phyloP scores from a whole-genome alignment of 2,888 invertebrate species.

The Sericinus montela region DNA sequence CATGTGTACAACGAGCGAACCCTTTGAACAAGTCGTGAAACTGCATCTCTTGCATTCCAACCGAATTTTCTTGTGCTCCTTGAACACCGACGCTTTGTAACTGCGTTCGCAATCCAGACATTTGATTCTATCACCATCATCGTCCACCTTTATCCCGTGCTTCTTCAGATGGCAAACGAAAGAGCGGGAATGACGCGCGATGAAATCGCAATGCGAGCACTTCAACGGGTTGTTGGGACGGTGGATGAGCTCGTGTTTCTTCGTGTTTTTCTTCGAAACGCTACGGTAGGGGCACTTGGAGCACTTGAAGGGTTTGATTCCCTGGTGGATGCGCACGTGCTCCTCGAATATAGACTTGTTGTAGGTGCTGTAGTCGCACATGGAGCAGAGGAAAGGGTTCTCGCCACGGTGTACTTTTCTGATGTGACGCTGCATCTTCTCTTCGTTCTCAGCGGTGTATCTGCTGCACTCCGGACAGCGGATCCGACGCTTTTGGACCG shows the following conservation, averaged over 20 bases:
- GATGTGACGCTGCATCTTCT: constrained; percentile 47
- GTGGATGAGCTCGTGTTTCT: constrained; percentile 56
- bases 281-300: constrained; percentile 49
- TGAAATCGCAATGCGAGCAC: constrained; percentile 44
- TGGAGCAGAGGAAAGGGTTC: constrained; percentile 57
- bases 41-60: constrained; percentile 30
- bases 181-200: constrained; percentile 39
- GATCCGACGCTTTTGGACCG: constrained; percentile 18
- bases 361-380: constrained; percentile 62
- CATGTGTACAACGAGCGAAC: constrained; percentile 26
- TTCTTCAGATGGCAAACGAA: constrained; percentile 35
- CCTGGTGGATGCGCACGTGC: constrained; percentile 56
- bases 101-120: constrained; percentile 20
- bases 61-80: constrained; percentile 15
- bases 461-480: constrained; percentile 38
- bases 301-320: constrained; percentile 63
- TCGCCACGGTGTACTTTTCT: constrained; percentile 48
- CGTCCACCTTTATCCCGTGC: constrained; percentile 11
- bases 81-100: constrained; percentile 14
- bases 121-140: constrained; percentile 1
- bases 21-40: constrained; percentile 23
- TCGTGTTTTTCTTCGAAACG: constrained; percentile 59
- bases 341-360: constrained; percentile 57
- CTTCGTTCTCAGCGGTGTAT: constrained; percentile 42
- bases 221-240: constrained; percentile 48